Evolutionary conservation across 2,888 invertebrate species (phyloP).

Genomic region (Phyllotreta cruciferae): DNA sequence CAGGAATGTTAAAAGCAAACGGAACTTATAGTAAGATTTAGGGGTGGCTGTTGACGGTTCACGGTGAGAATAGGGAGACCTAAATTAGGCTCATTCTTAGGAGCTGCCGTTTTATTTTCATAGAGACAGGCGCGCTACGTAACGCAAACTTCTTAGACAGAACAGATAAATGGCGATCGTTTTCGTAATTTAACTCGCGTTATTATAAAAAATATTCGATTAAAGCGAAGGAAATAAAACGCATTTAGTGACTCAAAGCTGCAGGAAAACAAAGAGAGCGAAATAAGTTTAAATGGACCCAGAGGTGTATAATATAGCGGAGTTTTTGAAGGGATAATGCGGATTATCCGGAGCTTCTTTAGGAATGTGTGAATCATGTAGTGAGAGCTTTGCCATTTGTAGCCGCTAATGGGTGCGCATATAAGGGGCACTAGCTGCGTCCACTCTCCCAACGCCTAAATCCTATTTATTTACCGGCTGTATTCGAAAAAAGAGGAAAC

Average conservation of each 20-base stretch:
- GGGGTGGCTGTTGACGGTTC: conserved; percentile 42
- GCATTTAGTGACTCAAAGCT: conserved; percentile 18
- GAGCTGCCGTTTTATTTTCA: conserved; percentile 39
- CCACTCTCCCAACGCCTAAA: conserved; percentile 49
- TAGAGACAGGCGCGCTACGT: conserved; percentile 34
- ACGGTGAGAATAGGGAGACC: conserved; percentile 42
- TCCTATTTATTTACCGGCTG: conserved; percentile 52
- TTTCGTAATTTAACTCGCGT: not conserved
- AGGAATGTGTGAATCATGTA: conserved; percentile 61
- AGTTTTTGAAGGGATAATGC: conserved; percentile 52
- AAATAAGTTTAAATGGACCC: conserved; percentile 43
- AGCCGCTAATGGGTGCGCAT: conserved; percentile 57
- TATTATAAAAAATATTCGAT: too few relatives aligned
- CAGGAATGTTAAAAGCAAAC: conserved; percentile 44
- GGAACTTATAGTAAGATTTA: conserved; percentile 42
- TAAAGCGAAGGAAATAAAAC: conserved; percentile 10
- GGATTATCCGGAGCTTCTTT: conserved; percentile 57
- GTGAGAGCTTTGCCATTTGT: conserved; percentile 59
- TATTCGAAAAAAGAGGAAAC: conserved; percentile 36
- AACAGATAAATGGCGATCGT: conserved; percentile 24
- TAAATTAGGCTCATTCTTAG: conserved; percentile 43
- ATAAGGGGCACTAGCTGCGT: conserved; percentile 49
- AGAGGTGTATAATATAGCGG: conserved; percentile 48
- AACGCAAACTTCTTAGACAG: conserved; percentile 32
- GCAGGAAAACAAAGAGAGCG: conserved; percentile 35